Conservation (phyloP, 2,888 invertebrate genomes). For the Parnassius smintheus region DNA sequence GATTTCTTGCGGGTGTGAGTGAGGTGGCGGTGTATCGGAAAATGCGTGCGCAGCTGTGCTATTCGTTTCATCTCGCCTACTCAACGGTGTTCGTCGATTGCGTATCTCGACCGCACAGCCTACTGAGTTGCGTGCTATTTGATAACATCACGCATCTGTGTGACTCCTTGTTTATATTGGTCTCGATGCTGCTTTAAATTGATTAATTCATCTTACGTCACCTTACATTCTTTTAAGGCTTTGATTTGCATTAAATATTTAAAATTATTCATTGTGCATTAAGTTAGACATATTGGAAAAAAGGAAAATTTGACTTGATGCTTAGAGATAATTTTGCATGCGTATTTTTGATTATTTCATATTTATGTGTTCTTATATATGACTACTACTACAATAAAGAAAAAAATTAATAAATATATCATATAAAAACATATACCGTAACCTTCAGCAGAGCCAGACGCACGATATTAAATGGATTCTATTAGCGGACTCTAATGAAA, state of each 20-base stretch:
- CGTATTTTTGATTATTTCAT: too few relatives aligned
- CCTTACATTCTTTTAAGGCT: slow-evolving; percentile 45
- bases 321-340: too few relatives aligned
- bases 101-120: slow-evolving; percentile 50
- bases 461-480: slow-evolving; percentile 51
- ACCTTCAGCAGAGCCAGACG: slow-evolving; percentile 26
- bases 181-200: slow-evolving; percentile 75
- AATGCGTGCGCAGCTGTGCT: slow-evolving; percentile 57
- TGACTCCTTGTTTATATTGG: slow-evolving; percentile 75
- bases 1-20: slow-evolving; percentile 58
- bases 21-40: slow-evolving; percentile 48
- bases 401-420: too few relatives aligned
- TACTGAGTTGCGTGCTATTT: slow-evolving; percentile 69
- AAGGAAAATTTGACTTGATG: too few relatives aligned
- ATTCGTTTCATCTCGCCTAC: slow-evolving; percentile 59
- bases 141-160: slow-evolving; percentile 59
- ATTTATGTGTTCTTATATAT: too few relatives aligned
- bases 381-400: too few relatives aligned
- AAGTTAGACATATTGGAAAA: too few relatives aligned
- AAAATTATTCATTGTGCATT: not conserved
- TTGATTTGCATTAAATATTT: not conserved
- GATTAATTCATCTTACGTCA: slow-evolving; percentile 71
- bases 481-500: slow-evolving; percentile 47
- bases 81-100: slow-evolving; percentile 37
- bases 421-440: not conserved